Evolutionary conservation across 2,113 vertebrate species (phyloP), one percentile per base, ranked within the genome.

Genomic region (Triplophysa tibetana): DNA sequence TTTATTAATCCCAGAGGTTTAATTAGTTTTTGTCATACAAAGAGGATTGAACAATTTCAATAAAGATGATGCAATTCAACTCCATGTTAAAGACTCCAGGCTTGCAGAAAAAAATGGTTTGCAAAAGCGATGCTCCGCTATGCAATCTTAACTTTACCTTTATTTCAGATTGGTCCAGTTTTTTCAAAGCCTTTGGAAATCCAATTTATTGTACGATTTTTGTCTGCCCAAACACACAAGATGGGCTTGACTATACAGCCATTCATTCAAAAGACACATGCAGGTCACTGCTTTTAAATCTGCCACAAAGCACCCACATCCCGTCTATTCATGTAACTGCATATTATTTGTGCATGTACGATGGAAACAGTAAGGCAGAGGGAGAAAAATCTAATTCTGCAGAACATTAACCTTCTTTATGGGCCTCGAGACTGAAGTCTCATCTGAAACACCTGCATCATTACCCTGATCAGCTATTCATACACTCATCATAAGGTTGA

Each of bases 341-440:
- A 73, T 5, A 12, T 69, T 69, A 38, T 60, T 60, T 70, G 16
- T 50, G 24, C 26, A 21, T n/a, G 7, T 52, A 10, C 11, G 16
- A 38, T 38, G 33, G 48, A 70, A 17, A 14, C 43, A 68, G 41
- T 45, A 68, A 48, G 2, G 41, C 17, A n/a, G 6, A 1, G 7
- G 29, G 21, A 70, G 24, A 38, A 38, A 70, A 33, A 70, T 54
- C 2, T 9, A 54, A 70, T 70, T 54, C 16, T 29, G 9, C 68
- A 70, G 77, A 78, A 29, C 77, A 62, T 79, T 79, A 61, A 70
- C 56, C 77, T 79, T 63, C 56, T 63, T 63, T 38, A 50, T 45
- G 3, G 16, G 66, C 7, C 52, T 78, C 23, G 11, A 62, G 24
- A 38, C 69, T 58, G 63, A 41, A 38, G 33, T 7, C 56, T 70